phyloP scores from a whole-genome alignment of 2,888 invertebrate genomes.

The Amblyteles armatorius region DNA sequence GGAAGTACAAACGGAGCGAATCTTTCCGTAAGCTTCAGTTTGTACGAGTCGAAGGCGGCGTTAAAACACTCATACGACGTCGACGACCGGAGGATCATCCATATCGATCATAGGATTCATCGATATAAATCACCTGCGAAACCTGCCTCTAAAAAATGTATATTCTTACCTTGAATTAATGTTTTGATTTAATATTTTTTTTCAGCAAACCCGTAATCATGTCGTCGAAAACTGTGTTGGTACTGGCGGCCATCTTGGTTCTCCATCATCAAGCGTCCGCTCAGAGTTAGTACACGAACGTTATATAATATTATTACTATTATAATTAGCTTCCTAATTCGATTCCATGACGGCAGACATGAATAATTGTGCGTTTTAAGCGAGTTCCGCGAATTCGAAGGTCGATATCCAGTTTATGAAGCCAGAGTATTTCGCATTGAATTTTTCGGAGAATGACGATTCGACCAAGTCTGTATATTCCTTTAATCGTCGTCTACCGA shows the following conservation, averaged over 20 bases:
- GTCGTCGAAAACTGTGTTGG: slow-evolving; percentile 19
- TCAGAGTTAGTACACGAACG: slow-evolving; percentile 35
- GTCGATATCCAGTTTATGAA: neutral
- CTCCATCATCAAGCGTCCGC: slow-evolving; percentile 29
- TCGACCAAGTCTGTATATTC: neutral
- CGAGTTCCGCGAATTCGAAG: neutral
- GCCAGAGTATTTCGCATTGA: slow-evolving; percentile 2
- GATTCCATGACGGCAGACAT: neutral
- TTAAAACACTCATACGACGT: too few species aligned
- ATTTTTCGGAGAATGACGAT: slow-evolving; percentile 10
- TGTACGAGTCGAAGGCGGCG: too few species aligned
- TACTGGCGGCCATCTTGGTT: slow-evolving; percentile 16
- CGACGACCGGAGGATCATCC: too few species aligned
- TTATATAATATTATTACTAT: neutral
- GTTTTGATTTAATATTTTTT: neutral
- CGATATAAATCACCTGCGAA: too few species aligned
- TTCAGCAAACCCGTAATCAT: slow-evolving; percentile 32
- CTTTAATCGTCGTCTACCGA: neutral
- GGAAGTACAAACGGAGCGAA: too few species aligned
- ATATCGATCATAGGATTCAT: too few species aligned
- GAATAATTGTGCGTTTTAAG: slow-evolving; percentile 10
- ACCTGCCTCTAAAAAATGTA: neutral
- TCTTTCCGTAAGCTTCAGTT: too few species aligned
- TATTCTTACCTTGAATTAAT: neutral
- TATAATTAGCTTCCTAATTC: neutral